Base-by-base conservation (phyloP, 2,113 vertebrate species). In the Plotosus lineatus region DNA sequence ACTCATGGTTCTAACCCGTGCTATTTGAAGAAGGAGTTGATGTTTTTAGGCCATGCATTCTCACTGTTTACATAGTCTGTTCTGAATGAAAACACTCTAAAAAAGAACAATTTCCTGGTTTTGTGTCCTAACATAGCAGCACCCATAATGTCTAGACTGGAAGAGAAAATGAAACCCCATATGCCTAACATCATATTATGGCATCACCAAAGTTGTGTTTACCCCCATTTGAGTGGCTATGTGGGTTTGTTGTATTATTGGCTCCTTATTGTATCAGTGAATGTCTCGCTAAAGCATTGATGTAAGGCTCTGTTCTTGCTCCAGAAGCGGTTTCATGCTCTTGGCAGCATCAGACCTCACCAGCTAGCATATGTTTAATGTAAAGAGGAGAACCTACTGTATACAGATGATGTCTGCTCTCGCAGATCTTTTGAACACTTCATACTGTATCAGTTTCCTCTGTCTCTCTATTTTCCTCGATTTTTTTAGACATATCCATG, bases 191-290 rank as follows among this genome's bases (percentile, higher is more conserved):
- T 81, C 55, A 79, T 61, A 72, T 72, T 84, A 73, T 55, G 55
- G 71, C 65, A 53, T 84, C 75, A 56, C 76, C 72, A 72, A 44
- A 40, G 42, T 82, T 82, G 71, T 82, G 82, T 77, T 84, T 84
- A 73, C 85, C 82, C n/a, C 63, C 38, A 51, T 72, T 83, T 55
- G 71, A 79, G 78, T 75, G 79, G 79, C 79, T 58, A 60, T 86
- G 85, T 79, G 85, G 82, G 40, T 82, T 84, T 82, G 79, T 66
- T 66, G 6, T 86, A 72, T 84, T 82, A 73, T 74, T 65, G 44
- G 14, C 66, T 81, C 33, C 69, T 51, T 58, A 73, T 78, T 84
- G 74, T 51, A 83, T 79, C 73, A 77, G 80, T 82, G 36, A 71
- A 66, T 74, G 76, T 74, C 66, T 81, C 75, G 61, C 75, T 80